Conservation (phyloP, 2,113 vertebrate species). For the Geococcyx californianus region DNA sequence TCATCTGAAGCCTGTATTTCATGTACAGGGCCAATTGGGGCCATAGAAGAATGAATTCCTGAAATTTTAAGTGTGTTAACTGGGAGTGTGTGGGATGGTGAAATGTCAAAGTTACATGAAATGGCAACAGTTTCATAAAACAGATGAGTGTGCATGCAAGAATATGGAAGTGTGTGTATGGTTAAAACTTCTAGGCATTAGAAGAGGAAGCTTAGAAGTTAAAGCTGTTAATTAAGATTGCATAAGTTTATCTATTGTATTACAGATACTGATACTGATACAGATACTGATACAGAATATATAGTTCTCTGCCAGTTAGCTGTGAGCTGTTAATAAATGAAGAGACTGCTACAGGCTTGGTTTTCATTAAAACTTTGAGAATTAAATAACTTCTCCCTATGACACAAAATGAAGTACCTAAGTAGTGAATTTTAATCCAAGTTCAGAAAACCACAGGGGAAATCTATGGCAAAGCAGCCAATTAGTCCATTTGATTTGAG, state of each 20-base stretch:
- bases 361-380: background rate
- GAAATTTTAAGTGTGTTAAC: background rate
- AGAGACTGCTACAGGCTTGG: background rate
- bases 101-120: background rate
- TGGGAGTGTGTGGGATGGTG: background rate
- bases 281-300: background rate
- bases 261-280: background rate
- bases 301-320: background rate
- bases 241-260: background rate
- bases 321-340: background rate
- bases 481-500: background rate
- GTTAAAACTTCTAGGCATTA: background rate
- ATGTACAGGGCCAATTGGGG: background rate
- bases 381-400: background rate
- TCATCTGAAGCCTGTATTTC: background rate
- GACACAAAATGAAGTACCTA: background rate
- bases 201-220: background rate
- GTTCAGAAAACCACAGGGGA: background rate
- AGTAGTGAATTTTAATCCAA: background rate
- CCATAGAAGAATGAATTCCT: background rate
- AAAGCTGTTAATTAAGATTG: background rate
- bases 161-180: background rate
- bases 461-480: background rate
- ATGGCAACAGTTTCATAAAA: background rate
- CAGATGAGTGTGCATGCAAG: too few species aligned